These are phyloP conservation scores for Epinephelus awoara DNA, from an alignment of 2,797 vertebrate genomes.

Conservation along the genomic window DNA sequence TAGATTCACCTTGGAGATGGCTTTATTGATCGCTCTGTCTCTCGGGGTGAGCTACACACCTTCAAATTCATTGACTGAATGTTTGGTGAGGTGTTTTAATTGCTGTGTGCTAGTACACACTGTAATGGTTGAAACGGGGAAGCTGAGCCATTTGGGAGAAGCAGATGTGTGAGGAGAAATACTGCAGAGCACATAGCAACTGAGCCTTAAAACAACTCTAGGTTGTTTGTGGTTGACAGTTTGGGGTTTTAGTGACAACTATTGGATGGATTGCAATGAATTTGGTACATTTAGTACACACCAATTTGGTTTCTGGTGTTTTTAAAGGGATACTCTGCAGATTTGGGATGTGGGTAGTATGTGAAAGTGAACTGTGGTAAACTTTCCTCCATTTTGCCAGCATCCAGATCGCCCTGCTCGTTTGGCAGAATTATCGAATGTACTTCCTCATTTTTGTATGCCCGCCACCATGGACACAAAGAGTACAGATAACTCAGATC, in stretches of 20 bases:
- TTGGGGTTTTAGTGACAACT: not conserved
- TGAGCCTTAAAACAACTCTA: slow-evolving; percentile 11
- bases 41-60: slow-evolving; percentile 35
- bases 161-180: slow-evolving; percentile 11
- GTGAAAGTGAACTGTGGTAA: no score
- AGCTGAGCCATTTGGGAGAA: slow-evolving; percentile 44
- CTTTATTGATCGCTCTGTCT: slow-evolving; percentile 62
- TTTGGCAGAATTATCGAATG: no score
- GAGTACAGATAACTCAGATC: no score
- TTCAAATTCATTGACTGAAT: slow-evolving; percentile 58
- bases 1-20: slow-evolving; percentile 70
- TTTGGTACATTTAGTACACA: not conserved
- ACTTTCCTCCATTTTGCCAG: no score
- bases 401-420: no score
- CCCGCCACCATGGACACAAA: no score
- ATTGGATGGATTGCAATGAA: not conserved
- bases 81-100: slow-evolving; percentile 62
- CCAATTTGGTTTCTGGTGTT: not conserved
- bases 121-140: slow-evolving; percentile 27
- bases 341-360: no score
- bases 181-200: slow-evolving; percentile 17
- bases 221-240: no score
- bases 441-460: no score
- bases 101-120: slow-evolving; percentile 40
- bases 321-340: not conserved